Conservation (phyloP, 2,113 vertebrate species). For the Lampris incognitus region DNA sequence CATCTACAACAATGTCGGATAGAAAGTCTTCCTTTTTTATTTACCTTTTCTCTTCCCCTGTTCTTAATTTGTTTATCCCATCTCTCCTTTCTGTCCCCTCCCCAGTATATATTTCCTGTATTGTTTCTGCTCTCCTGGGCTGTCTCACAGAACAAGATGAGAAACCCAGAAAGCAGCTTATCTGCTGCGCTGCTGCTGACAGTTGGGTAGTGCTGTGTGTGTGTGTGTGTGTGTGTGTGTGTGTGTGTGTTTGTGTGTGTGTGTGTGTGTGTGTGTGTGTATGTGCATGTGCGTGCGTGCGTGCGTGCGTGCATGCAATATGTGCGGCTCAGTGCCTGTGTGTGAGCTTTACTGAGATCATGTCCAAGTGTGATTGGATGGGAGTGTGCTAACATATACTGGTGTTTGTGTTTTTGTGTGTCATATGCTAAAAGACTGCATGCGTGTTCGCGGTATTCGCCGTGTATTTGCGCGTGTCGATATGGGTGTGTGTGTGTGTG, state of each 20-base stretch:
- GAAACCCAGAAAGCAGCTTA: conserved; percentile 72
- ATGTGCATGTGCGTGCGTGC: conserved; percentile 1
- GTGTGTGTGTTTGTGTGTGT: conserved; percentile 17
- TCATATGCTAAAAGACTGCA: not conserved
- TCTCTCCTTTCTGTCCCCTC: conserved; percentile 2
- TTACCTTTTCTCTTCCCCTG: conserved; percentile 28
- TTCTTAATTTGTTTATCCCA: conserved; percentile 1
- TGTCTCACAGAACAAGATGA: conserved; percentile 72
- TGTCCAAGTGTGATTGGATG: not conserved
- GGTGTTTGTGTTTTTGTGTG: conserved; percentile 22
- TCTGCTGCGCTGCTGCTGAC: conserved; percentile 68
- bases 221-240: not conserved
- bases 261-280: not conserved
- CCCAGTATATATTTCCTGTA: conserved; percentile 64
- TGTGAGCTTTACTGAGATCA: not conserved
- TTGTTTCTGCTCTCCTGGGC: conserved; percentile 69
- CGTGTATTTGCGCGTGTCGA: conserved; percentile 4
- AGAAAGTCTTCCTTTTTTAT: conserved; percentile 54
- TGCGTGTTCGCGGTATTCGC: conserved; percentile 10
- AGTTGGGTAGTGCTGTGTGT: conserved; percentile 37
- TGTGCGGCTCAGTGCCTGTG: conserved; percentile 7
- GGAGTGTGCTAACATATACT: conserved; percentile 9
- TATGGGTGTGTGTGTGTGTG: conserved; percentile 1
- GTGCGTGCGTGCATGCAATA: not conserved
- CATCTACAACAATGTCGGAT: conserved; percentile 61